Evolutionary conservation across 1,140 invertebrate genomes (phyloP), one percentile per base, ranked within the genome.

Genomic region (Lepidurus arcticus): DNA sequence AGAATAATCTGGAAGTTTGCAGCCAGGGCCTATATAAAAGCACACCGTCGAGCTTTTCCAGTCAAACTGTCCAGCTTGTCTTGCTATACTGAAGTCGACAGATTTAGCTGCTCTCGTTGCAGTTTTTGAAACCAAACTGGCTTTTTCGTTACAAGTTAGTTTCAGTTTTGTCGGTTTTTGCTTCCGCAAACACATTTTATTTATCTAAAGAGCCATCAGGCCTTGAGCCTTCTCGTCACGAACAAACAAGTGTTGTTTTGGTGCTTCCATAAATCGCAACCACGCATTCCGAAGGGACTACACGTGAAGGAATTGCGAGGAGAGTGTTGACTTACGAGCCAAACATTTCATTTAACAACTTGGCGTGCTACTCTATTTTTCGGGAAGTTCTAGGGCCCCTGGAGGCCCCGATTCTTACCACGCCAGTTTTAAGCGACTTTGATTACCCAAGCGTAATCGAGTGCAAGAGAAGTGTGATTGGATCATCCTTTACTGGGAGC

Each of bases 281-380:
- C 53, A 65, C 53, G 53, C 53, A 65, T 65, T 65, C 53, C 53
- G 53, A 65, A 65, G 53, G 53, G 53, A 65, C 53, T 65, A 65
- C 53, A 65, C 53, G 53, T 65, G 8, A n/a, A n/a, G 21, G 21
- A n/a, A 9, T 65, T 65, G 53, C 53, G 53, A 7, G n/a, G 53
- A 16, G n/a, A 7, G 53, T 65, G 21, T n/a, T 65, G 16, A 65
- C 4, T 65, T 21, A 65, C 8, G 13, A 16, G 53, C 16, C 53
- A 13, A 16, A 16, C n/a, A 65, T 16, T 13, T 65, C 3, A 3
- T 34, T 1, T 34, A 34, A 34, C 34, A 34, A 34, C 4, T 65
- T 65, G 53, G 53, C n/a, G 53, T 65, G 6, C 1, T 21, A 21
- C 8, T 4, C 9, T 65, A 65, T 7, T 65, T 11, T n/a, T 65